Percentiles rank a stretch among this genome's conserved stretches.
These are phyloP conservation scores for Alligator sinensis DNA, from an alignment of 2,113 vertebrate species.

Conservation along the genomic window DNA sequence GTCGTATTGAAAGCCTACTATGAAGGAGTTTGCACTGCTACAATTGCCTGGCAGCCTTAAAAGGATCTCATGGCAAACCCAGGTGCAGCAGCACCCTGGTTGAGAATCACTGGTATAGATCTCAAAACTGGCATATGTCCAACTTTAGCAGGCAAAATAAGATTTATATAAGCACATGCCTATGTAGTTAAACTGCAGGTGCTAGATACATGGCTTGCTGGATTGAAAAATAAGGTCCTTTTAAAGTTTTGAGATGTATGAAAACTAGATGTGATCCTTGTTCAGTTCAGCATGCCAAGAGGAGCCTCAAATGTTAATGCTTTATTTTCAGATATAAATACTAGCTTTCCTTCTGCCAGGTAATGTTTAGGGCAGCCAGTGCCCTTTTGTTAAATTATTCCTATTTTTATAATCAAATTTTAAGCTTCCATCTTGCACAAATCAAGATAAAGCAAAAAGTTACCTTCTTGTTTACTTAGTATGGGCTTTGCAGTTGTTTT, in stretches of 20 bases:
- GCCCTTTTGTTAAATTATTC: background rate
- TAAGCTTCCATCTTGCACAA: background rate
- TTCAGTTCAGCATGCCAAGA: background rate
- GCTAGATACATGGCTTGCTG: background rate
- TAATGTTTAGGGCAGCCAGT: rapidly evolving
- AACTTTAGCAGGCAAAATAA: background rate
- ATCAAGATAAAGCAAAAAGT: background rate
- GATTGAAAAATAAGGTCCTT: background rate
- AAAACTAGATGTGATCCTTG: background rate
- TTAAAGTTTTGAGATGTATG: too few relatives aligned
- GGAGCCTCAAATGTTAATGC: background rate
- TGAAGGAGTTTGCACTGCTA: background rate
- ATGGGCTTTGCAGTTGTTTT: background rate
- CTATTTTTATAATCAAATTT: background rate
- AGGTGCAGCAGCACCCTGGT: too few relatives aligned
- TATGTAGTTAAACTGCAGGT: background rate
- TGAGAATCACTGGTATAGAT: background rate
- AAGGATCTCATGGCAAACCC: background rate
- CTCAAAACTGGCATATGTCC: background rate
- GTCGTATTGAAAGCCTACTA: too few relatives aligned
- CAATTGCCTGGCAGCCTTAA: background rate
- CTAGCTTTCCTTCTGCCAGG: rapidly evolving
- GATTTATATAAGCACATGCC: rapidly evolving
- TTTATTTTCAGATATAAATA: background rate
- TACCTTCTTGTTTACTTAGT: too few relatives aligned